A percentile compares a stretch with the other conserved stretches of the same genome.
Evolutionary conservation across 1,140 invertebrate genomes (phyloP).

Genomic region (Bombus confusus): DNA sequence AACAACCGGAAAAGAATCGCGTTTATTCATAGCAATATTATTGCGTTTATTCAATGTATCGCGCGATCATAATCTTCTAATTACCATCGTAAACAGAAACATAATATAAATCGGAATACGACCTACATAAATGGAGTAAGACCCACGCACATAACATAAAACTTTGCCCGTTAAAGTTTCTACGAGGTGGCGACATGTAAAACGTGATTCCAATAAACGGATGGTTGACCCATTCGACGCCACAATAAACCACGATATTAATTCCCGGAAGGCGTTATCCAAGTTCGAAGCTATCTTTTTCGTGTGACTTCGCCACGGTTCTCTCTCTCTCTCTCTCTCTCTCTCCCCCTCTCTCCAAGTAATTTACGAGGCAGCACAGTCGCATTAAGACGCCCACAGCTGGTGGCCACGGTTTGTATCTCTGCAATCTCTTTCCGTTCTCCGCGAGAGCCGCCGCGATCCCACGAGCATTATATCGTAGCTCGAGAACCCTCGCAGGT

Average conservation of each 20-base stretch:
- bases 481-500: conserved; percentile 59
- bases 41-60: no score
- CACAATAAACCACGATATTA: conserved; percentile 28
- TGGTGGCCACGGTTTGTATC: conserved; percentile 45
- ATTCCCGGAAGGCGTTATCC: conserved; percentile 1
- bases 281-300: neutral
- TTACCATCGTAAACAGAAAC: neutral
- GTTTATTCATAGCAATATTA: no score
- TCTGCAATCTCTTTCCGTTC: conserved; percentile 53
- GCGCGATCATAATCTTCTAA: no score
- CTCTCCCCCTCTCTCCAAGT: neutral
- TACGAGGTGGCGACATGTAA: neutral
- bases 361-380: conserved; percentile 28
- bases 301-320: neutral
- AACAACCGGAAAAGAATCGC: no score
- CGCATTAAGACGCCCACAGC: conserved; percentile 44
- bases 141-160: neutral
- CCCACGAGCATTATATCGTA: conserved; percentile 49
- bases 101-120: neutral
- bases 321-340: no score
- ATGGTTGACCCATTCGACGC: no score
- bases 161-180: neutral
- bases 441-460: conserved; percentile 17
- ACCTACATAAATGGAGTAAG: neutral
- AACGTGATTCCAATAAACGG: neutral